phyloP scores from a whole-genome alignment of 2,113 vertebrate genomes.

The Lanius ludovicianus region DNA sequence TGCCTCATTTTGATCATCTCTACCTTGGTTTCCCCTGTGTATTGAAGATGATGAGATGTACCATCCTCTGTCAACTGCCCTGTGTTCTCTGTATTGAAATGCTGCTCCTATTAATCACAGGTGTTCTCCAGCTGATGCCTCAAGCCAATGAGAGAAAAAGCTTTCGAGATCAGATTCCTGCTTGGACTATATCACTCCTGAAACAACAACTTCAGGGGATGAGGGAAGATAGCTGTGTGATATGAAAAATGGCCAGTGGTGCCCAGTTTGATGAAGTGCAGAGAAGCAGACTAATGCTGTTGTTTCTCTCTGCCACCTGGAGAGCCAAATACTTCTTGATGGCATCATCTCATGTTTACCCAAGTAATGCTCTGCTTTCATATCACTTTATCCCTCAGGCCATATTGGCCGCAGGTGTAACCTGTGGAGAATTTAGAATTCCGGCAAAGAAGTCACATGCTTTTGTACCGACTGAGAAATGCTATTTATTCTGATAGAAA shows the following conservation, averaged over 20 bases:
- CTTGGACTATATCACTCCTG: neutral
- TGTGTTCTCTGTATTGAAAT: neutral
- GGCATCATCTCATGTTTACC: neutral
- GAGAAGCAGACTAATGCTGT: neutral
- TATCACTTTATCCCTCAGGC: neutral
- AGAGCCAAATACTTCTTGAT: neutral
- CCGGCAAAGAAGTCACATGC: neutral
- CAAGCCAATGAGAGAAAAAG: neutral
- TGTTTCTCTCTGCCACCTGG: neutral
- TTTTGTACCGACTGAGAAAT: neutral
- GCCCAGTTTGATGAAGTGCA: neutral
- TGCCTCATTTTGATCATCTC: neutral
- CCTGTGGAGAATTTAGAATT: neutral
- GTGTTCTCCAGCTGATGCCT: neutral
- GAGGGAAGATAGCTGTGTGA: neutral
- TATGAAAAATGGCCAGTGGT: neutral
- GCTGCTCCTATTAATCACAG: neutral
- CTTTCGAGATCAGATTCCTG: neutral
- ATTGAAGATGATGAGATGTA: rapidly evolving
- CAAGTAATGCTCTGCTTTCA: neutral
- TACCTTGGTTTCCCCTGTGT: neutral
- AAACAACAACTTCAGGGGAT: neutral
- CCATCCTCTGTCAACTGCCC: neutral
- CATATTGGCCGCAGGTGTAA: neutral
- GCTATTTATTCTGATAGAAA: neutral